Percentiles rank a stretch among this genome's conserved stretches.
These are phyloP conservation scores for Falco biarmicus DNA, from an alignment of 2,797 vertebrate genomes.

Conservation along the genomic window DNA sequence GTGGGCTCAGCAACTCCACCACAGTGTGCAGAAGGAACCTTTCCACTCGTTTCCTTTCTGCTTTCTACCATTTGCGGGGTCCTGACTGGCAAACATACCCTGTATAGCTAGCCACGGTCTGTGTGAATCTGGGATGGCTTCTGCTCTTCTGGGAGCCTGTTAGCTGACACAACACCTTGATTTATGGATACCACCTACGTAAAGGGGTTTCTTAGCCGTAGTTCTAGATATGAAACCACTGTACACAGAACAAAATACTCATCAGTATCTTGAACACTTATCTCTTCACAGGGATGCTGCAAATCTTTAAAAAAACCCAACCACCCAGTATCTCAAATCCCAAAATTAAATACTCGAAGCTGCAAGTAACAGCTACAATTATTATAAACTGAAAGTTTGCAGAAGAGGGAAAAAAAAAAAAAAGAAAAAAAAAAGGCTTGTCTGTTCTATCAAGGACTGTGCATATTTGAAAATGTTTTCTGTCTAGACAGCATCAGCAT, in stretches of 20 bases:
- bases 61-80: background rate
- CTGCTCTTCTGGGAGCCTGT: background rate
- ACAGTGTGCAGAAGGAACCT: background rate
- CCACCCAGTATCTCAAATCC: background rate
- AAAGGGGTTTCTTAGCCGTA: background rate
- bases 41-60: background rate
- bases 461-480: background rate
- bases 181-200: background rate
- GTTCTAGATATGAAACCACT: background rate
- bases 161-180: background rate
- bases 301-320: background rate
- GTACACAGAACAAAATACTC: background rate
- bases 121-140: background rate
- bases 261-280: background rate
- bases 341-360: background rate
- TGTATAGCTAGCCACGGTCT: background rate
- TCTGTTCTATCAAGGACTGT: constrained; percentile 1
- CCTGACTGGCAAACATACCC: background rate
- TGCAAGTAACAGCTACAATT: background rate
- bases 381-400: background rate
- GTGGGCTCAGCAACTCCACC: background rate
- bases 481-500: background rate
- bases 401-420: fast-evolving
- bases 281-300: background rate
- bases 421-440: background rate